phyloP scores from a whole-genome alignment of 2,113 vertebrate species.

The Paraplagusia blochii region DNA sequence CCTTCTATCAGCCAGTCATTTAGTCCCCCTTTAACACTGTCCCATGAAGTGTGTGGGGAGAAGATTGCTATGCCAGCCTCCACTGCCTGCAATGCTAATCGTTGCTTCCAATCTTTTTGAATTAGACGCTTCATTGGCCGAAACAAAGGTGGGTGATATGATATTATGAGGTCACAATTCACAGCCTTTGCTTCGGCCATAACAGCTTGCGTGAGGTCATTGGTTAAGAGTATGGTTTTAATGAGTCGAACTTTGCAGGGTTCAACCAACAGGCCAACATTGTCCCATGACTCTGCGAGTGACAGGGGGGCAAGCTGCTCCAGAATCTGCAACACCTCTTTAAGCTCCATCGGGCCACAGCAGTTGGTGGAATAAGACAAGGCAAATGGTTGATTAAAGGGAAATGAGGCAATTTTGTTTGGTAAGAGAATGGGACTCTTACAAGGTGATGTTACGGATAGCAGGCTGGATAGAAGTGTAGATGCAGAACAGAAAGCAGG shows the following conservation, averaged over 20 bases:
- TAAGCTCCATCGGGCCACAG: conserved; percentile 78
- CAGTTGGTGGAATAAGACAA: conserved; percentile 8
- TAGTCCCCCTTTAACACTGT: conserved; percentile 84
- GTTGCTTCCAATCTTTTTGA: conserved; percentile 89
- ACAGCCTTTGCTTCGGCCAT: conserved; percentile 85
- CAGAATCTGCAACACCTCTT: conserved; percentile 78
- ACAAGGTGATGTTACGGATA: not conserved
- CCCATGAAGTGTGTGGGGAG: conserved; percentile 90
- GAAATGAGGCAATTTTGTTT: not conserved
- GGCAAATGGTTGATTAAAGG: not conserved
- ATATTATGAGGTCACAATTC: conserved; percentile 84
- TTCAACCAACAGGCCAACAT: conserved; percentile 91
- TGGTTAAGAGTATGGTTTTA: conserved; percentile 85
- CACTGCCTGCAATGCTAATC: conserved; percentile 82
- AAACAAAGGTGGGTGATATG: conserved; percentile 93
- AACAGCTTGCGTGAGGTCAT: conserved; percentile 86
- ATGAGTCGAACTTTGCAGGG: conserved; percentile 82
- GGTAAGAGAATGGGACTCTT: not conserved
- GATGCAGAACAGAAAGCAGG: conserved; percentile 3
- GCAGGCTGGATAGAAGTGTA: not conserved
- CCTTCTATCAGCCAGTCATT: conserved; percentile 85
- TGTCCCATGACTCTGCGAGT: conserved; percentile 93
- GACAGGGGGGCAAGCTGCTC: conserved; percentile 84
- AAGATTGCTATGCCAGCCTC: conserved; percentile 87
- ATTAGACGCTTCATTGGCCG: conserved; percentile 81